Percentiles rank a stretch among this genome's conserved stretches.
These are phyloP conservation scores for Haplochromis vanheusdeni DNA, from an alignment of 2,113 vertebrate genomes.

Conservation along the genomic window DNA sequence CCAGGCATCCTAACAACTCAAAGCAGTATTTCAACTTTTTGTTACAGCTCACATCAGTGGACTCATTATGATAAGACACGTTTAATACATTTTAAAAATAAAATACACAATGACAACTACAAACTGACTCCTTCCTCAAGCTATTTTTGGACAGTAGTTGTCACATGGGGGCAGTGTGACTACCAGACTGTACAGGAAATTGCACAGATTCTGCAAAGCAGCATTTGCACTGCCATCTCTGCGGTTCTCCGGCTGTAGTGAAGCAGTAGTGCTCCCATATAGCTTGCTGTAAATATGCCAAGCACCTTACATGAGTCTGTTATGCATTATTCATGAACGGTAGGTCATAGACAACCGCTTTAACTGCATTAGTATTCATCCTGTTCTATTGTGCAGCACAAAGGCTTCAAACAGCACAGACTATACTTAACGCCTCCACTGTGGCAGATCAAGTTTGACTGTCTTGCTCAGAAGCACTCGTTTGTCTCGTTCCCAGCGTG, in stretches of 20 bases:
- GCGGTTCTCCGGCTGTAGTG: neutral
- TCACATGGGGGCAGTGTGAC: constrained; percentile 41
- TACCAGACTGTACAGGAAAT: neutral
- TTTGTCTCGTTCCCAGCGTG: neutral
- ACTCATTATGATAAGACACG: neutral
- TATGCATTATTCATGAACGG: constrained; percentile 17
- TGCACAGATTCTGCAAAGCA: neutral
- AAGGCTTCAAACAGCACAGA: neutral
- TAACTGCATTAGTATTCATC: constrained; percentile 22
- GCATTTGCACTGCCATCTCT: neutral
- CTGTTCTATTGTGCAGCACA: neutral
- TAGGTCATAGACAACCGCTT: neutral
- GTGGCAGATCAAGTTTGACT: neutral
- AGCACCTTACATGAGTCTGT: neutral
- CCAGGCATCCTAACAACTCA: neutral
- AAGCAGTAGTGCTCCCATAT: neutral
- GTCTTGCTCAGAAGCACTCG: neutral
- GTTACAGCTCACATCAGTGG: neutral
- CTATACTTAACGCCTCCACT: neutral
- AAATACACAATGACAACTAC: neutral
- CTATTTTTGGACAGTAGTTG: neutral
- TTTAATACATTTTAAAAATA: neutral
- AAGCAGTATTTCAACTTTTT: neutral
- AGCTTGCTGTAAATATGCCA: neutral
- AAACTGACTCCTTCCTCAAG: neutral